A percentile compares a stretch with the other conserved stretches of the same genome.
Evolutionary conservation across 2,888 invertebrate genomes (phyloP).

Genomic region (Ectemnius cavifrons): DNA sequence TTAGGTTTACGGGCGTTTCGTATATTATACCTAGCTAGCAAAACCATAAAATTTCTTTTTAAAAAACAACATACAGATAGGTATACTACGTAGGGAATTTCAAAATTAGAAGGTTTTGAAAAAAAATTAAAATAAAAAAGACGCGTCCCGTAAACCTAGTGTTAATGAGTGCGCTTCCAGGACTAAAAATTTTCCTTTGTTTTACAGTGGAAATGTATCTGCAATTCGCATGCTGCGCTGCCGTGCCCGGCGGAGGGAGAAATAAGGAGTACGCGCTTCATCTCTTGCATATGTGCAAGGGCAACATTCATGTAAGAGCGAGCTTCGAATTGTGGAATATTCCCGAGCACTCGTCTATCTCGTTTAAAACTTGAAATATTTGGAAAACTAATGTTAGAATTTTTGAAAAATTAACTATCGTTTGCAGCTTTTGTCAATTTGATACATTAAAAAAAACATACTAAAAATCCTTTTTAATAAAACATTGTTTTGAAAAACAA

Average conservation of each 20-base stretch:
- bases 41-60: too few species aligned
- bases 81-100: too few species aligned
- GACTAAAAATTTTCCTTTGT: constrained; percentile 15
- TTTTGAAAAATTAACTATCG: not conserved
- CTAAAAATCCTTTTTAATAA: too few species aligned
- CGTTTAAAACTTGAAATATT: not conserved
- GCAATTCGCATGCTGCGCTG: constrained; percentile 97
- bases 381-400: not conserved
- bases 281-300: constrained; percentile 90
- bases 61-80: too few species aligned
- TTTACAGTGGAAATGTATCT: constrained; percentile 92
- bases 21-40: too few species aligned
- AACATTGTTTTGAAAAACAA: too few species aligned
- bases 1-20: too few species aligned
- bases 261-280: constrained; percentile 96
- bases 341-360: not conserved
- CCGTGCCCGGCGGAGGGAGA: constrained; percentile 95
- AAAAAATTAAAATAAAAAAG: too few species aligned
- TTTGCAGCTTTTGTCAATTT: not conserved
- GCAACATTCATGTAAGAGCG: constrained; percentile 87
- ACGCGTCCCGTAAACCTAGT: too few species aligned
- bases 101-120: too few species aligned
- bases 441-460: too few species aligned
- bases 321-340: not conserved
- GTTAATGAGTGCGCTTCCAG: not conserved